Percentiles rank a stretch among this genome's conserved stretches.
These are phyloP conservation scores for Ethmia dodecea DNA, from an alignment of 2,888 invertebrate genomes.

Conservation along the genomic window DNA sequence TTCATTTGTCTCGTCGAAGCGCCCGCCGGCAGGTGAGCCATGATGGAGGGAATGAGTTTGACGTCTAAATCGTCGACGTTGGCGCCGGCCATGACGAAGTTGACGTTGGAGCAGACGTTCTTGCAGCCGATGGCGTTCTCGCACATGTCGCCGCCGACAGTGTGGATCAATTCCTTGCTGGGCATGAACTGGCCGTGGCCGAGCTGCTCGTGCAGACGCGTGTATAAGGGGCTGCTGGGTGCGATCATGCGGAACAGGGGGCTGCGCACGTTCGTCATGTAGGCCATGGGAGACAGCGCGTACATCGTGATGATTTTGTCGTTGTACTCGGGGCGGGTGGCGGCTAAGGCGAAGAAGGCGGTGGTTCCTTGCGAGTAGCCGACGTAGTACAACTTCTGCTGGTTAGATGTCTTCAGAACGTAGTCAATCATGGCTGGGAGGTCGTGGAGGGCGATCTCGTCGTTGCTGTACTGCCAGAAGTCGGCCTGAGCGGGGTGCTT, in stretches of 20 bases:
- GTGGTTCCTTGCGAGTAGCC: conserved; percentile 57
- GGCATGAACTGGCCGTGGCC: conserved; percentile 52
- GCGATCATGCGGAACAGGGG: conserved; percentile 60
- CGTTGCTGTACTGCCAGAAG: conserved; percentile 66
- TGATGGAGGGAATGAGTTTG: conserved; percentile 71
- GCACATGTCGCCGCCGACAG: conserved; percentile 53
- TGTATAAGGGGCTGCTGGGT: conserved; percentile 43
- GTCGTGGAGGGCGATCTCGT: conserved; percentile 63
- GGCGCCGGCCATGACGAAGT: conserved; percentile 80
- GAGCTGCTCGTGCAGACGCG: conserved; percentile 34
- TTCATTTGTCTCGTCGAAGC: conserved; percentile 70
- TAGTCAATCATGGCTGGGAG: conserved; percentile 65
- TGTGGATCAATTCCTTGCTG: conserved; percentile 37
- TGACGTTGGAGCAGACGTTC: conserved; percentile 76
- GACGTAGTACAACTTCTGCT: conserved; percentile 54
- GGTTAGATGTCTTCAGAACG: conserved; percentile 41
- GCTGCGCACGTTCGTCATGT: conserved; percentile 58
- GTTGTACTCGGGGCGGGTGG: conserved; percentile 52
- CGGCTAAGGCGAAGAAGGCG: conserved; percentile 50
- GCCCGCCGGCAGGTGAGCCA: conserved; percentile 76
- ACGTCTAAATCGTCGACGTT: conserved; percentile 74
- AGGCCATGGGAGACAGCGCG: conserved; percentile 64
- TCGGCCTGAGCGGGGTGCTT: conserved; percentile 49
- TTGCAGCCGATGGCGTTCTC: conserved; percentile 52
- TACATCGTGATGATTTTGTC: conserved; percentile 57